Percentiles rank a stretch among this genome's conserved stretches.
These are phyloP conservation scores for Hippopotamyrus pictus DNA, from an alignment of 2,797 vertebrate genomes.

Conservation along the genomic window DNA sequence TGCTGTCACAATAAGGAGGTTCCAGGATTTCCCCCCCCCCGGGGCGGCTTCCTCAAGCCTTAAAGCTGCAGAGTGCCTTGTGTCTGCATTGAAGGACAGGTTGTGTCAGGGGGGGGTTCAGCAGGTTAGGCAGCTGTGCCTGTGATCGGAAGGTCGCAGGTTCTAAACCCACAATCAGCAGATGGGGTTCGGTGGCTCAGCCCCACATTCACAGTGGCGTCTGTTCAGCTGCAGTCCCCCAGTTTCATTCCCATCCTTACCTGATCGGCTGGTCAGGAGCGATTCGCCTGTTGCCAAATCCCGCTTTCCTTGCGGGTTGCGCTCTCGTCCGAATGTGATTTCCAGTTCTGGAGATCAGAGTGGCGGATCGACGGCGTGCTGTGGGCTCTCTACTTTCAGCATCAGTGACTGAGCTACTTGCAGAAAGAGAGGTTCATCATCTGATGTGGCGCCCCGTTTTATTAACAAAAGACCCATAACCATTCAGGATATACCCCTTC, in stretches of 20 bases:
- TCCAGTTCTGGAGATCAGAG: background rate
- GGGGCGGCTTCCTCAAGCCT: background rate
- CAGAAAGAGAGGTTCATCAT: background rate
- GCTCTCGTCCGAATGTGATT: background rate
- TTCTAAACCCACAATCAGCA: background rate
- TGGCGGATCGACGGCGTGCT: background rate
- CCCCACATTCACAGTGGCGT: background rate
- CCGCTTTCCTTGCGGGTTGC: background rate
- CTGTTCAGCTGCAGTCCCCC: background rate
- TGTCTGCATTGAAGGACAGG: background rate
- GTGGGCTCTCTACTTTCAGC: background rate
- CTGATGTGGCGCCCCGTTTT: background rate
- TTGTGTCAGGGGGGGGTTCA: background rate
- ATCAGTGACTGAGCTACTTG: background rate
- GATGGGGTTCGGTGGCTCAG: background rate
- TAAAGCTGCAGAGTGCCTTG: background rate
- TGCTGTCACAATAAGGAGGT: background rate
- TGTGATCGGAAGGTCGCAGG: background rate
- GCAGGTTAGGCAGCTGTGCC: background rate
- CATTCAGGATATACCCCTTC: background rate
- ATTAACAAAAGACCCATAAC: background rate
- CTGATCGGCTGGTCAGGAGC: background rate
- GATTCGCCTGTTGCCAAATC: background rate
- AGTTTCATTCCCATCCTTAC: background rate
- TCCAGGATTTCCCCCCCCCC: background rate